Percentiles rank a stretch among this genome's conserved stretches.
Evolutionary conservation across 2,113 vertebrate genomes (phyloP).

Genomic region (Peromyscus californicus): DNA sequence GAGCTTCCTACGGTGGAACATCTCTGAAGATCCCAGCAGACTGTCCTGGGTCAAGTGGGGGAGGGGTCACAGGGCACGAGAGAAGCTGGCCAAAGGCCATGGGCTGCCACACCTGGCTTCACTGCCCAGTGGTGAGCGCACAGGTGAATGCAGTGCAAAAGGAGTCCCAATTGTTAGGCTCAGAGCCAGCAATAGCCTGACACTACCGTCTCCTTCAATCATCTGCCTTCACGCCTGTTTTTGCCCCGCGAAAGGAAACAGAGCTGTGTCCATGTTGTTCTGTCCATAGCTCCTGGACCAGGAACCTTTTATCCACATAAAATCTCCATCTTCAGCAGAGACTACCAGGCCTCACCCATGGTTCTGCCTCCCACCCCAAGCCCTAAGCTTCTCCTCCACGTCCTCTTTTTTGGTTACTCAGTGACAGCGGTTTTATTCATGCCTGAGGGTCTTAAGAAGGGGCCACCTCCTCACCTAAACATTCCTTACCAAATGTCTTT

Average conservation of each 20-base stretch:
- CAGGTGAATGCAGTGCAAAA: neutral
- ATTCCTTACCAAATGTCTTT: neutral
- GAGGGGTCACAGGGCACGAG: neutral
- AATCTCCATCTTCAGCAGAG: neutral
- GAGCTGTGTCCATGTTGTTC: no score
- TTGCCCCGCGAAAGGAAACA: neutral
- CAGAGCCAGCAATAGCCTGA: neutral
- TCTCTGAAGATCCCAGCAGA: neutral
- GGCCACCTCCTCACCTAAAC: neutral
- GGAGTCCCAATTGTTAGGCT: neutral
- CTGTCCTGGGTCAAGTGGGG: neutral
- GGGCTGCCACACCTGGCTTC: neutral
- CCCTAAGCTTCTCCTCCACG: neutral
- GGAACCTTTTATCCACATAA: neutral
- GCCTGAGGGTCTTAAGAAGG: neutral
- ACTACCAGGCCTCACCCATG: no score
- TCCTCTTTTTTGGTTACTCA: neutral
- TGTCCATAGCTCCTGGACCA: neutral
- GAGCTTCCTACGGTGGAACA: neutral
- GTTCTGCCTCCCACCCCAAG: no score
- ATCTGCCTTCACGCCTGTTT: neutral
- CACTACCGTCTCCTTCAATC: neutral
- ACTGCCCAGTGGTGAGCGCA: neutral
- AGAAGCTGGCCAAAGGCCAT: neutral
- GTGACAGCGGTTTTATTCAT: neutral